Percentiles rank a stretch among this genome's conserved stretches.
Evolutionary conservation across 2,113 vertebrate species (phyloP).

Genomic region (Pica pica): DNA sequence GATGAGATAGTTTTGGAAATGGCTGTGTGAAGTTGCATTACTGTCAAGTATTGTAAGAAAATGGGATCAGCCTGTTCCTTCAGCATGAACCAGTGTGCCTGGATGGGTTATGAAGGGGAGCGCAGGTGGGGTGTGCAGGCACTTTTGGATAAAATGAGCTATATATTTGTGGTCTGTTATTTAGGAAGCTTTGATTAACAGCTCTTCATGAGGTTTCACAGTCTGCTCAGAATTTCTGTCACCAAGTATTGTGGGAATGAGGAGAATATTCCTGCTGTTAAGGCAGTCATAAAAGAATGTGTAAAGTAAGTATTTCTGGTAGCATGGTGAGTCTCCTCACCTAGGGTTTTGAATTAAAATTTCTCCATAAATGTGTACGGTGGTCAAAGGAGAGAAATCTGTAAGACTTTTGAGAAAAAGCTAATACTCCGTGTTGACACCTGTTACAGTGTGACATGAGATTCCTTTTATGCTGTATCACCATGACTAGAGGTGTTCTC

Average conservation of each 20-base stretch:
- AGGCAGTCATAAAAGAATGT: not conserved
- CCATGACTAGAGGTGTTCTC: not conserved
- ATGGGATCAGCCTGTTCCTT: not conserved
- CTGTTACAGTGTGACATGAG: not conserved
- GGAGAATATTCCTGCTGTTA: not conserved
- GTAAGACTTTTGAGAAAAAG: not conserved
- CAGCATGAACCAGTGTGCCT: not conserved
- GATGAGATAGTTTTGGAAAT: not conserved
- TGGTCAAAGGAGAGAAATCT: not conserved
- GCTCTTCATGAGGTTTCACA: not conserved
- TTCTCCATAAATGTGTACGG: not conserved
- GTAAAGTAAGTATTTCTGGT: not conserved
- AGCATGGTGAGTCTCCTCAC: not conserved
- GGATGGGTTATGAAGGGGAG: not conserved
- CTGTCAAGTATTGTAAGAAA: not conserved
- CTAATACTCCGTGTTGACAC: not conserved
- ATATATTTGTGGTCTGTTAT: not conserved
- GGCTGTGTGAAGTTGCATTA: not conserved
- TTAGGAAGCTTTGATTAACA: slow-evolving; percentile 35
- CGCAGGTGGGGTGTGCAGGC: slow-evolving; percentile 1
- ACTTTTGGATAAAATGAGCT: not conserved
- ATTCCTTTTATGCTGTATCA: not conserved
- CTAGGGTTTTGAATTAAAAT: not conserved
- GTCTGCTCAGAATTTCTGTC: slow-evolving; percentile 1
- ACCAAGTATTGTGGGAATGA: not conserved